Evolutionary conservation across 2,797 vertebrate species (phyloP).

Genomic region (Phoeniculus purpureus): DNA sequence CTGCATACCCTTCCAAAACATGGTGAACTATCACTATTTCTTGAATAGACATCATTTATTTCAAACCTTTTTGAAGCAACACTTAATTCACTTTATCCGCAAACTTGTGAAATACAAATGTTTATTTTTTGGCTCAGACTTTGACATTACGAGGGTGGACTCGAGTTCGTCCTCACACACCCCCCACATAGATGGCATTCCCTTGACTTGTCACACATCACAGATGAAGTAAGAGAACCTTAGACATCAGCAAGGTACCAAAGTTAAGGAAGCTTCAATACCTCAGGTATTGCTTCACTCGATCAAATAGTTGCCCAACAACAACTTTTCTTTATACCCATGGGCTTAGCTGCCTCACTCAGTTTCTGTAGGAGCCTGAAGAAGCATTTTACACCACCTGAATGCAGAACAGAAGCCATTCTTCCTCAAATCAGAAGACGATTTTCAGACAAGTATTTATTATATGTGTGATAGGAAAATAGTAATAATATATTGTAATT

Average conservation of each 20-base stretch:
- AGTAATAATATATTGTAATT: too few relatives aligned
- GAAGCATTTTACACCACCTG: conserved; percentile 17
- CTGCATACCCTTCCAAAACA: neutral
- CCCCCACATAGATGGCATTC: neutral
- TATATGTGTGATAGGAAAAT: neutral
- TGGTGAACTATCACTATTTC: neutral
- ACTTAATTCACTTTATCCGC: neutral
- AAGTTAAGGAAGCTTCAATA: neutral
- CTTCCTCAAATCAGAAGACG: neutral
- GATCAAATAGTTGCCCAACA: neutral
- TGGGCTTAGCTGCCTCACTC: neutral
- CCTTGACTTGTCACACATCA: accelerated
- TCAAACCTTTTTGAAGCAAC: neutral
- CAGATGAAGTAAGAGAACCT: neutral
- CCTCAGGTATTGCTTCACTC: neutral
- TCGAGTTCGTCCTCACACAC: neutral
- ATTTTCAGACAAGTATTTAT: neutral
- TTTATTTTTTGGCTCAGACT: neutral
- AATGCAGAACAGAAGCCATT: neutral
- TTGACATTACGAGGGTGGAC: neutral
- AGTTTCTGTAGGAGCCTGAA: neutral
- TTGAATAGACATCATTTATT: neutral
- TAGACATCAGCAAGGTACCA: neutral
- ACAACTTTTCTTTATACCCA: neutral
- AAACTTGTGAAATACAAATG: neutral